Percentiles rank a stretch among this genome's conserved stretches.
Conservation (phyloP, 2,113 vertebrate genomes). For the Eurypyga helias region DNA sequence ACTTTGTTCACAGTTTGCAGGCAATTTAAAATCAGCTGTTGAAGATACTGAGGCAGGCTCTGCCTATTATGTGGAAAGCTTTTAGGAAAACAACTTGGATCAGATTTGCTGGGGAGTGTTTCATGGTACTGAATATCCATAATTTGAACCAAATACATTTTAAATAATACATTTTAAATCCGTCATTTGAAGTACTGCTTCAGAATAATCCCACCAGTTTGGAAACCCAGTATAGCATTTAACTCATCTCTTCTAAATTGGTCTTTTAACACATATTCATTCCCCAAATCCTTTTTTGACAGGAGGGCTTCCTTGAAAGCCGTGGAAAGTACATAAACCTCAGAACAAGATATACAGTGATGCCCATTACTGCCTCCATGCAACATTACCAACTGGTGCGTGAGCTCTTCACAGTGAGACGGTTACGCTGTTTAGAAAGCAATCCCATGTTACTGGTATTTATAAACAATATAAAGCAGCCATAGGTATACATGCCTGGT, state of each 20-base stretch:
- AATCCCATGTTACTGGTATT: background rate
- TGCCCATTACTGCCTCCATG: background rate
- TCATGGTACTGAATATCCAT: background rate
- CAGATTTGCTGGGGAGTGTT: background rate
- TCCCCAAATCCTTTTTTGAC: background rate
- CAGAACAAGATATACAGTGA: background rate
- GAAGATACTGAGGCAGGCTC: background rate
- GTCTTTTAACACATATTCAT: background rate
- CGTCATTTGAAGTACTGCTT: background rate
- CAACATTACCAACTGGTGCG: background rate
- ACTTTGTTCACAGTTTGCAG: constrained; percentile 29
- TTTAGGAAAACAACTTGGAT: background rate
- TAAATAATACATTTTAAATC: background rate
- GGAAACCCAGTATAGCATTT: background rate
- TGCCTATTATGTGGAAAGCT: background rate
- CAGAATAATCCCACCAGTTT: background rate
- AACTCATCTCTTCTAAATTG: background rate
- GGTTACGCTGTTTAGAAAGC: background rate
- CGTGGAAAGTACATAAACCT: background rate
- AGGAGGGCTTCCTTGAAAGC: background rate
- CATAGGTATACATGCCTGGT: background rate
- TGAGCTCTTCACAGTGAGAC: background rate
- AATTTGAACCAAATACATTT: background rate
- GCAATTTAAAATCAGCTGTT: constrained; percentile 3
- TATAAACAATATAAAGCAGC: background rate